Evolutionary conservation across 2,888 invertebrate species (phyloP).

Genomic region (Melanophora roralis): DNA sequence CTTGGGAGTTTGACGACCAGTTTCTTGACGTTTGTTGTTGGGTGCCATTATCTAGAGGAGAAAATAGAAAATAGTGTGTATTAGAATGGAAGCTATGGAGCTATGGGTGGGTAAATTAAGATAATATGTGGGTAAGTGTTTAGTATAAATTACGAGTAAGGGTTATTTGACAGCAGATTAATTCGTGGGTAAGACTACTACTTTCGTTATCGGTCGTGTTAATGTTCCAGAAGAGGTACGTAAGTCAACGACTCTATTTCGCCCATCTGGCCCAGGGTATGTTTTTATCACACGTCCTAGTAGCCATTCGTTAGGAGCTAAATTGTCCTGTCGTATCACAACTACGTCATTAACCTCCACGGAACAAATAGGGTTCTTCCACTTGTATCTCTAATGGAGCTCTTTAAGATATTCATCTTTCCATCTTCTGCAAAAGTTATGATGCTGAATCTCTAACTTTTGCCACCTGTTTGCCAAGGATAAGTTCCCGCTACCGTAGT

Average conservation of each 20-base stretch:
- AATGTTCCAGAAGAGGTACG: neutral
- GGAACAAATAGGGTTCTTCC: neutral
- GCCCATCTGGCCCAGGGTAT: neutral
- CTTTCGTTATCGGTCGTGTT: neutral
- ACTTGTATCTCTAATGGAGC: neutral
- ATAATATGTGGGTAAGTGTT: too few species aligned
- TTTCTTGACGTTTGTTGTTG: too few species aligned
- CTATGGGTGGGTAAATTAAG: too few species aligned
- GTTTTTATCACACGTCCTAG: neutral
- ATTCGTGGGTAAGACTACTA: neutral
- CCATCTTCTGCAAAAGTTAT: slow-evolving; percentile 13
- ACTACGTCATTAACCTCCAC: neutral
- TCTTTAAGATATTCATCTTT: slow-evolving; percentile 29
- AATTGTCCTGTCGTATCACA: neutral
- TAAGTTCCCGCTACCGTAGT: neutral
- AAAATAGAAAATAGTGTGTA: too few species aligned
- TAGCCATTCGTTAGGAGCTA: neutral
- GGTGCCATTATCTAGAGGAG: too few species aligned
- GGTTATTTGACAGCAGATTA: neutral
- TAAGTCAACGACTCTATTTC: neutral
- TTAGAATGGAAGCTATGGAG: too few species aligned
- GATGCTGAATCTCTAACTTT: neutral
- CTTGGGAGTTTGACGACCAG: too few species aligned
- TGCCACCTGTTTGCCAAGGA: slow-evolving; percentile 10
- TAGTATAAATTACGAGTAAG: neutral